A percentile compares a stretch with the other conserved stretches of the same genome.
Evolutionary conservation across 2,888 invertebrate species (phyloP).

Genomic region (Dynastes tityus): DNA sequence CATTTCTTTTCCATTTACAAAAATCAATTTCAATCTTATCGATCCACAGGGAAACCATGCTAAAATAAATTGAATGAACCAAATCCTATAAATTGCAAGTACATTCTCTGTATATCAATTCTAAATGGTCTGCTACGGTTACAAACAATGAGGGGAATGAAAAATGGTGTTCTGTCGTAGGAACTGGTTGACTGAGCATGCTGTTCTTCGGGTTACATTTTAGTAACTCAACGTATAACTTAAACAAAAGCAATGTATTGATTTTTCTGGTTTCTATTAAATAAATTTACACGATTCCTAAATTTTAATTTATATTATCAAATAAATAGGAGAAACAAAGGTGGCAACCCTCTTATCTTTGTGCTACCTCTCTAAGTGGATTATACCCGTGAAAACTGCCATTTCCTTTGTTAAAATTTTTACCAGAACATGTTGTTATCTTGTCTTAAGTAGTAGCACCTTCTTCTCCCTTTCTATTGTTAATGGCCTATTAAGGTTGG

Average conservation of each 20-base stretch:
- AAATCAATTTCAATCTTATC: background rate
- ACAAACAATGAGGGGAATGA: constrained; percentile 53
- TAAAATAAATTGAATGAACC: constrained; percentile 48
- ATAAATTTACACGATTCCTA: constrained; percentile 28
- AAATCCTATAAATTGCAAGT: constrained; percentile 49
- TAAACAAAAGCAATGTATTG: background rate
- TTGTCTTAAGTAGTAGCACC: constrained; percentile 54
- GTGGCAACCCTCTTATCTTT: constrained; percentile 53
- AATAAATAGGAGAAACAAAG: constrained; percentile 61
- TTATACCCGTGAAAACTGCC: constrained; percentile 62
- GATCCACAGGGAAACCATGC: constrained; percentile 11
- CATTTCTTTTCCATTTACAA: background rate
- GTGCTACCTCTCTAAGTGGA: constrained; percentile 69
- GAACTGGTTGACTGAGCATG: constrained; percentile 56
- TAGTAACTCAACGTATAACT: constrained; percentile 38
- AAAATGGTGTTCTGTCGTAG: constrained; percentile 54
- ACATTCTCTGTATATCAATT: constrained; percentile 7
- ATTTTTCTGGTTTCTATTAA: constrained; percentile 10
- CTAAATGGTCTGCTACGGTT: constrained; percentile 50
- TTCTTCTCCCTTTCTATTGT: constrained; percentile 55
- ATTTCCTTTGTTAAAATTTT: constrained; percentile 62
- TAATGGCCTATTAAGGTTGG: constrained; percentile 40
- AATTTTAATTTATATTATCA: constrained; percentile 59
- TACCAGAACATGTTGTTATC: constrained; percentile 58
- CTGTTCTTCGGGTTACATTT: constrained; percentile 52